Evolutionary conservation across 2,797 vertebrate genomes (phyloP).

Genomic region (Dicrostonyx torquatus): DNA sequence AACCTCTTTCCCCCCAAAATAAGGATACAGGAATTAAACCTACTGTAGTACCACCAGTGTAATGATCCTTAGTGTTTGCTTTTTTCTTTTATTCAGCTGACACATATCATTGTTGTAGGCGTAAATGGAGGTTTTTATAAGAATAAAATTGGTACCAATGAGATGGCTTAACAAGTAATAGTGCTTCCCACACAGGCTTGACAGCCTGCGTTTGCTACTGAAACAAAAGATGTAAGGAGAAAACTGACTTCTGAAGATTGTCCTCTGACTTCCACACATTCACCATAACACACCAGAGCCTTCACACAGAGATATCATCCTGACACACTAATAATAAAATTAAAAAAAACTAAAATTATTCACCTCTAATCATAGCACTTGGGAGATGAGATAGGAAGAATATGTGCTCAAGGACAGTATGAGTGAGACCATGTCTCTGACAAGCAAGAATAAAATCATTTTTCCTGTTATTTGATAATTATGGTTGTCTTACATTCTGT

Average conservation of each 20-base stretch:
- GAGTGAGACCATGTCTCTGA: not conserved
- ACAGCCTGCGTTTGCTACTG: not conserved
- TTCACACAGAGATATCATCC: not conserved
- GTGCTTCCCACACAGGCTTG: not conserved
- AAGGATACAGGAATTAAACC: not conserved
- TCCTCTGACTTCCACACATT: not conserved
- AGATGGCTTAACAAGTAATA: not conserved
- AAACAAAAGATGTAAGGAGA: not conserved
- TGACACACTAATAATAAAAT: not conserved
- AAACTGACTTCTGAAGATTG: not conserved
- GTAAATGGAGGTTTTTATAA: not conserved
- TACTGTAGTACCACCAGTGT: not conserved
- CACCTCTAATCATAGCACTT: not conserved
- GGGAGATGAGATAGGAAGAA: not conserved
- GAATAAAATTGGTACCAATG: not conserved
- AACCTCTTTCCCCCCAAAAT: too few species aligned
- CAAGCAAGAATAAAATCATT: constrained; percentile 15
- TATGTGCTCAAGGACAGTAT: not conserved
- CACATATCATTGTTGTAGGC: not conserved
- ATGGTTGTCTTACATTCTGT: not conserved
- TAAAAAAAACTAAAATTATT: constrained; percentile 16
- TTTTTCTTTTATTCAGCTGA: constrained; percentile 21
- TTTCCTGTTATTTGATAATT: constrained; percentile 4
- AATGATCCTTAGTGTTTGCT: constrained; percentile 29
- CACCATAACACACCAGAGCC: too few species aligned